These are phyloP conservation scores for Helicolenus hilgendorfi DNA, from an alignment of 2,797 vertebrate species.

Conservation along the genomic window DNA sequence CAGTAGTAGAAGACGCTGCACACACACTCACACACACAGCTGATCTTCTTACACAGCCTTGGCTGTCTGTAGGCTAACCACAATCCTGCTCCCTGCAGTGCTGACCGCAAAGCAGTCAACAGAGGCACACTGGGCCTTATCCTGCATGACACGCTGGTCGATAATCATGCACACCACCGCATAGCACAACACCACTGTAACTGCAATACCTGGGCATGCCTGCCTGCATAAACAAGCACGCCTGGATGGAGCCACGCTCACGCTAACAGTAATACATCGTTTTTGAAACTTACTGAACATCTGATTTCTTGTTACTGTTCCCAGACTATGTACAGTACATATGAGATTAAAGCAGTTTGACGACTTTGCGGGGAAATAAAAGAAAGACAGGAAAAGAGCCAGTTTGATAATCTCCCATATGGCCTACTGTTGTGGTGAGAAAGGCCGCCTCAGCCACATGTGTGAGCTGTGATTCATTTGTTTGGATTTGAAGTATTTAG, in stretches of 20 bases:
- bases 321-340: neutral
- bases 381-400: neutral
- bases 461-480: neutral
- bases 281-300: conserved; percentile 6
- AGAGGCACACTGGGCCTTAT: conserved; percentile 88
- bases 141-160: conserved; percentile 89
- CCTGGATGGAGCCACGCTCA: conserved; percentile 62
- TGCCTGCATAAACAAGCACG: conserved; percentile 70
- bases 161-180: conserved; percentile 86
- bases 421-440: neutral
- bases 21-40: conserved; percentile 50
- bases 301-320: neutral
- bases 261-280: conserved; percentile 26
- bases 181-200: conserved; percentile 84
- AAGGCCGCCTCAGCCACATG: neutral
- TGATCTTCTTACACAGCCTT: conserved; percentile 86
- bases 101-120: conserved; percentile 93
- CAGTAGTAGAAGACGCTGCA: neutral
- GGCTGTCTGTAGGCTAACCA: conserved; percentile 88
- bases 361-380: neutral
- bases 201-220: conserved; percentile 72
- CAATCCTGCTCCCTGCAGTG: conserved; percentile 89
- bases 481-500: neutral
- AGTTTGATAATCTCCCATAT: neutral
- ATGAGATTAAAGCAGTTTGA: neutral